Percentiles rank a stretch among this genome's conserved stretches.
These are phyloP conservation scores for Schizotus pectinicornis DNA, from an alignment of 2,888 invertebrate genomes.

Conservation along the genomic window DNA sequence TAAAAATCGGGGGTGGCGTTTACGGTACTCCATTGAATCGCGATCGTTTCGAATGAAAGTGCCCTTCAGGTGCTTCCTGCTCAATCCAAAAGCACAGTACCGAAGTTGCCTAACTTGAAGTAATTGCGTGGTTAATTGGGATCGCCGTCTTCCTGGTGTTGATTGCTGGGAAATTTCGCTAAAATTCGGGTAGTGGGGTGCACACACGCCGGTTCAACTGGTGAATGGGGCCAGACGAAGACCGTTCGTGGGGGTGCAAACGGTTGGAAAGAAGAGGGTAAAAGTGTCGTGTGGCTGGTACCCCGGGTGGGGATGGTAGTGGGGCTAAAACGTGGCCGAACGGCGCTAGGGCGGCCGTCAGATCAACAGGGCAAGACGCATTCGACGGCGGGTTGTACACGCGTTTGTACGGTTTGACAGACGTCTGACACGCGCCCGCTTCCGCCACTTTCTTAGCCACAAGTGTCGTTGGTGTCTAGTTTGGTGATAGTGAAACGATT, in stretches of 20 bases:
- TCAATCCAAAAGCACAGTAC: too few relatives aligned
- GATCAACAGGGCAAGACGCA: constrained; percentile 60
- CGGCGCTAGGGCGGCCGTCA: constrained; percentile 54
- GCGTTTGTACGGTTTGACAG: constrained; percentile 48
- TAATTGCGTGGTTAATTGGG: too few relatives aligned
- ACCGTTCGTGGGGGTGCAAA: constrained; percentile 10
- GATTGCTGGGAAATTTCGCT: neutral
- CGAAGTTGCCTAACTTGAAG: too few relatives aligned
- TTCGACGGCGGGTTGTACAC: constrained; percentile 60
- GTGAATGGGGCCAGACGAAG: neutral
- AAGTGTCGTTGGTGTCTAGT: constrained; percentile 55
- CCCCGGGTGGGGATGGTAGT: constrained; percentile 60
- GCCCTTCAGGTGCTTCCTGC: constrained; percentile 10
- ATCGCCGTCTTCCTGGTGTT: neutral
- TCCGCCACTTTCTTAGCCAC: constrained; percentile 51
- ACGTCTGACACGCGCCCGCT: constrained; percentile 52
- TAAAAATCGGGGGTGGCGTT: too few relatives aligned
- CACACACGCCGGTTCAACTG: constrained; percentile 9
- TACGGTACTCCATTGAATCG: too few relatives aligned
- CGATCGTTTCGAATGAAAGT: constrained; percentile 7
- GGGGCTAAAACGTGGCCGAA: constrained; percentile 64
- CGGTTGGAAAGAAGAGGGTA: constrained; percentile 21
- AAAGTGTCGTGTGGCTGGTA: constrained; percentile 56
- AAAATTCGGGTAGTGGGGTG: constrained; percentile 37
- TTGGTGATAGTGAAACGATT: constrained; percentile 47